Evolutionary conservation across 2,113 vertebrate genomes (phyloP).

Genomic region (Alosa alosa): DNA sequence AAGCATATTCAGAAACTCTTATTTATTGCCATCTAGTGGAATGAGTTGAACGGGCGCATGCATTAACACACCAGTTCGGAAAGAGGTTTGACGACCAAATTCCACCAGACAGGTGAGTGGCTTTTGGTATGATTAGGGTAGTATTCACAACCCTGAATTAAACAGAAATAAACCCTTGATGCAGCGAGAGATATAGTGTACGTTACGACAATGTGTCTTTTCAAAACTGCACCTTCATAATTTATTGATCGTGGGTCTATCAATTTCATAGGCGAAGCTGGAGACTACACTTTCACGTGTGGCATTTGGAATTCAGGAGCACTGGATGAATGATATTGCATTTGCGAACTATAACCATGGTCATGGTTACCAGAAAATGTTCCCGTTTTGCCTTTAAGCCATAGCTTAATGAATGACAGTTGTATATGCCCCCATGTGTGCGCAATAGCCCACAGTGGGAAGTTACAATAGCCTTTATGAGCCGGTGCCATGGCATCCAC

Average conservation of each 20-base stretch:
- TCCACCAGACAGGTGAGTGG: background rate
- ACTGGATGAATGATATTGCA: background rate
- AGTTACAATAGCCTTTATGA: background rate
- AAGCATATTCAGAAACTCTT: background rate
- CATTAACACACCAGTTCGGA: background rate
- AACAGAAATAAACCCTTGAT: background rate
- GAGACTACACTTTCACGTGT: too few species aligned
- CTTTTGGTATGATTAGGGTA: background rate
- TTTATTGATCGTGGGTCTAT: background rate
- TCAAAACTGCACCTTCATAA: background rate
- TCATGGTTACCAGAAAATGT: background rate
- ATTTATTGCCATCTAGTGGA: constrained; percentile 49
- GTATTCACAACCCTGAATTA: background rate
- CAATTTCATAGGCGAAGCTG: background rate
- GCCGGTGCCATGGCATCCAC: background rate
- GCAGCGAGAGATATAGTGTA: background rate
- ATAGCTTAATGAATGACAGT: background rate
- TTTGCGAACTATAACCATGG: background rate
- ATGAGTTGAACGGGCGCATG: background rate
- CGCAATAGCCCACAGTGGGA: background rate
- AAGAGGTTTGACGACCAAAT: background rate
- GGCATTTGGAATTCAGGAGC: background rate
- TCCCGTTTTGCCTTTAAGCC: background rate
- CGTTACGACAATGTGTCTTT: background rate
- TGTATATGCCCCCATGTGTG: background rate